A percentile compares a stretch with the other conserved stretches of the same genome.
Conservation (phyloP, 2,888 invertebrate genomes). For the Drosophila flavopinicola region DNA sequence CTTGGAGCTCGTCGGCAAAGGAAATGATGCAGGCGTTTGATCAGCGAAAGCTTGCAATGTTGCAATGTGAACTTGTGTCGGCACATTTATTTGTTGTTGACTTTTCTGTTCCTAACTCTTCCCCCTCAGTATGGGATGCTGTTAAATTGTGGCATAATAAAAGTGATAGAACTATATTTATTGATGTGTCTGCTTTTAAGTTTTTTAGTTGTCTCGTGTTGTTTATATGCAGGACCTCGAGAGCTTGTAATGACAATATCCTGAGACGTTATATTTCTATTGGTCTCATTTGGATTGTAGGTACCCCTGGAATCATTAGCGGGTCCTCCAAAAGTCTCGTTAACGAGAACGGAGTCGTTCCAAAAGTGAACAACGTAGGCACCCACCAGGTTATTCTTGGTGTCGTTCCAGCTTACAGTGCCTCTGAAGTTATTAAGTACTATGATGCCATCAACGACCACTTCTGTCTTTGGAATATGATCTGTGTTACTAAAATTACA, state of each 20-base stretch:
- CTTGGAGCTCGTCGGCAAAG: no score
- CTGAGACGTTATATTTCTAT: slow-evolving; percentile 2
- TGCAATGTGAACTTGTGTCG: no score
- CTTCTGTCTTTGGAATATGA: not conserved
- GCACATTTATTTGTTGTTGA: no score
- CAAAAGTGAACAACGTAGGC: slow-evolving; percentile 12
- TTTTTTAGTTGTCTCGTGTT: not conserved
- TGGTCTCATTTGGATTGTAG: slow-evolving; percentile 8
- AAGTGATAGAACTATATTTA: no score
- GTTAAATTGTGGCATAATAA: no score
- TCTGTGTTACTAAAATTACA: slow-evolving; percentile 7
- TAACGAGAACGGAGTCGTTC: slow-evolving; percentile 9
- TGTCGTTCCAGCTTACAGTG: not conserved
- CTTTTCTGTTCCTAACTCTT: no score
- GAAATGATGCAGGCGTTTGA: no score
- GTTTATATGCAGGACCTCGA: slow-evolving; percentile 4
- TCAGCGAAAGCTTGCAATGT: no score
- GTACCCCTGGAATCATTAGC: not conserved
- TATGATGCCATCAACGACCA: slow-evolving; percentile 1
- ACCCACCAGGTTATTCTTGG: not conserved
- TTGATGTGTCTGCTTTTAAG: no score
- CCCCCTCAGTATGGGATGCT: no score
- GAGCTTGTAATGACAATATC: slow-evolving; percentile 2
- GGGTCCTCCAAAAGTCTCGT: slow-evolving; percentile 1
- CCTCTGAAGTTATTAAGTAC: slow-evolving; percentile 12